Evolutionary conservation across 2,888 invertebrate species (phyloP), one percentile per base, ranked within the genome.

Genomic region (Cerastoderma edule): DNA sequence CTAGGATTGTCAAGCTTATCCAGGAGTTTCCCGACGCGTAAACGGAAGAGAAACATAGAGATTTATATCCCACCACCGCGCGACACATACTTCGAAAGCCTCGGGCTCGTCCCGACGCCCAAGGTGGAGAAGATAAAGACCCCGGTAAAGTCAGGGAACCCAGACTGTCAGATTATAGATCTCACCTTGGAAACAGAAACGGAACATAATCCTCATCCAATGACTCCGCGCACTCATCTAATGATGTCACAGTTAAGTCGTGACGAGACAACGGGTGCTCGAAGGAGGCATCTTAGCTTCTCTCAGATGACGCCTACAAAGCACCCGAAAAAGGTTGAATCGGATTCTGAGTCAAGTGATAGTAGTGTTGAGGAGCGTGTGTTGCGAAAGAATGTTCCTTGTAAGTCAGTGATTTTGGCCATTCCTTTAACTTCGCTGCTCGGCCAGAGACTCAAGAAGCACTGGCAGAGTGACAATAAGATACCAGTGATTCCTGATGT

Each of bases 211-310:
- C 32, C 67, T 1, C 57, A 67, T 4, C 72, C 80, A 19, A 39
- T 72, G 54, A 78, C 78, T 35, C 88, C 87, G 22, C 79, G 86
- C 22, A 78, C 86, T 2, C 76, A 77, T 30, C 85, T 86, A 10
- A 74, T 89, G 27, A 87, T 89, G 73, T 86, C 89, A 19, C 88
- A 88, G 75, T 56, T 87, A 54, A 85, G 86, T 66, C 80, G 87
- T 6, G 86, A 83, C 39, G 80, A 75, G 22, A 81, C 75, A 19
- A 33, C 53, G 27, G 76, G 67, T 57, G 74, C 78, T 27, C 72
- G 84, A 4, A 71, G 79, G 54, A 56, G 84, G 39, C 78, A 78
- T n/a, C 67, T 87, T 0, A 84, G 82, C 64, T 88, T 88, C 53
- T 74, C 78, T 2, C 75, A 79, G 33, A 44, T 53, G 30, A 32